Percentiles rank a stretch among this genome's conserved stretches.
Evolutionary conservation across 1,140 invertebrate genomes (phyloP).

Genomic region (Caenorhabditis latens): DNA sequence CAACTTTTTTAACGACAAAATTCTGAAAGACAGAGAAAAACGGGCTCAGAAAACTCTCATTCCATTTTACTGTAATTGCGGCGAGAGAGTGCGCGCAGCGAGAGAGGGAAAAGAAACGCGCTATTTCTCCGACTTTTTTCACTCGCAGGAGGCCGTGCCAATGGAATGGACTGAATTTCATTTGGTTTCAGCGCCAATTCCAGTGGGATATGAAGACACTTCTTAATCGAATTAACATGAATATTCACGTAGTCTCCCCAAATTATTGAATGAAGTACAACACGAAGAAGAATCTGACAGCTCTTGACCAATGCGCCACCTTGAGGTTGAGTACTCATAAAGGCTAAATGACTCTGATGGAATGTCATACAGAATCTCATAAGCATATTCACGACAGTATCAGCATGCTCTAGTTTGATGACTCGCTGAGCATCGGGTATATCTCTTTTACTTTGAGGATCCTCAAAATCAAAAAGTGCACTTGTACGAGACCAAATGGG

Average conservation of each 20-base stretch:
- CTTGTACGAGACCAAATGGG: too few species aligned
- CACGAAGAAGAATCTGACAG: conserved; percentile 62
- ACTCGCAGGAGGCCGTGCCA: background rate
- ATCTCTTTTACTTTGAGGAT: background rate
- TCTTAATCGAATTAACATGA: conserved; percentile 62
- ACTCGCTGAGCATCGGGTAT: conserved; percentile 7
- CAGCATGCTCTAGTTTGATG: conserved; percentile 30
- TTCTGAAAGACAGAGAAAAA: too few species aligned
- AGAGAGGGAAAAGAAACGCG: too few species aligned
- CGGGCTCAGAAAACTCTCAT: too few species aligned
- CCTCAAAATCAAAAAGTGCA: conserved; percentile 4
- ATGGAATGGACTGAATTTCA: conserved; percentile 42
- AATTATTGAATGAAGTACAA: conserved; percentile 69
- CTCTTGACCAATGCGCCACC: conserved; percentile 30
- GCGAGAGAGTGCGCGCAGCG: too few species aligned
- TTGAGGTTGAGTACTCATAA: background rate
- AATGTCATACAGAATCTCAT: conserved; percentile 51
- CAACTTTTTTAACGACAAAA: too few species aligned
- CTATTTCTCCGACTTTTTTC: too few species aligned
- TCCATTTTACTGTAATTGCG: too few species aligned
- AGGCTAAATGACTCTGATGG: conserved; percentile 1
- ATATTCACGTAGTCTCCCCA: conserved; percentile 70
- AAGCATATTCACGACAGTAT: conserved; percentile 54
- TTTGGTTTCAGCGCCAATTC: conserved; percentile 33
- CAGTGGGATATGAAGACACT: conserved; percentile 64